These are phyloP conservation scores for Cyrtonyx montezumae DNA, from an alignment of 2,113 vertebrate species.

Conservation along the genomic window DNA sequence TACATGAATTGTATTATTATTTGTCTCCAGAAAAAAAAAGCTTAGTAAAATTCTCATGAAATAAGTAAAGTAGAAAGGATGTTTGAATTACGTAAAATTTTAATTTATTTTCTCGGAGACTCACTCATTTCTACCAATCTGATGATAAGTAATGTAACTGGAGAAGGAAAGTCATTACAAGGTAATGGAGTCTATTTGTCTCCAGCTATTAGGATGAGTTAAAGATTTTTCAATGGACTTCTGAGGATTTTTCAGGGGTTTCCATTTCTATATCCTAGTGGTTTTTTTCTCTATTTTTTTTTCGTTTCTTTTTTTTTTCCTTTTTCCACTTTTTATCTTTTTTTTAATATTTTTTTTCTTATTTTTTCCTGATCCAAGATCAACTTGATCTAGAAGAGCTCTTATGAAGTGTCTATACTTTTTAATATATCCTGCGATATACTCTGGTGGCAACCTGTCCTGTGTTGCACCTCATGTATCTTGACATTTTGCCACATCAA, in stretches of 20 bases:
- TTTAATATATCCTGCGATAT: background rate
- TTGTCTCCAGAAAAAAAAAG: background rate
- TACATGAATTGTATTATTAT: too few species aligned
- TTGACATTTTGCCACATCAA: background rate
- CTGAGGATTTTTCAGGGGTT: background rate
- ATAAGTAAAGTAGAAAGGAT: background rate
- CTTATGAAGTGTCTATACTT: background rate
- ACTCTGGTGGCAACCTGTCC: background rate
- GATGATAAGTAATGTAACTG: background rate
- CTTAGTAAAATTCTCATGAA: background rate
- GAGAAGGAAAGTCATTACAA: background rate
- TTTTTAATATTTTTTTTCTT: background rate
- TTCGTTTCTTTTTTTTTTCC: background rate
- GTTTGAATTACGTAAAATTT: background rate
- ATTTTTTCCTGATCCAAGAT: background rate
- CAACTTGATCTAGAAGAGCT: background rate
- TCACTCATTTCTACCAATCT: background rate
- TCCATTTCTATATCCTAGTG: background rate
- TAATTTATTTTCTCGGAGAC: background rate
- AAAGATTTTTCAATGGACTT: background rate
- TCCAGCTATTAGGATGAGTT: background rate
- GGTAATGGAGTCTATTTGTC: background rate
- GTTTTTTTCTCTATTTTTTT: background rate
- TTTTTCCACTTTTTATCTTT: fast-evolving
- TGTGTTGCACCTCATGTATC: background rate